These are phyloP conservation scores for Perizoma flavofasciatum DNA, from an alignment of 2,888 invertebrate species.

Conservation along the genomic window DNA sequence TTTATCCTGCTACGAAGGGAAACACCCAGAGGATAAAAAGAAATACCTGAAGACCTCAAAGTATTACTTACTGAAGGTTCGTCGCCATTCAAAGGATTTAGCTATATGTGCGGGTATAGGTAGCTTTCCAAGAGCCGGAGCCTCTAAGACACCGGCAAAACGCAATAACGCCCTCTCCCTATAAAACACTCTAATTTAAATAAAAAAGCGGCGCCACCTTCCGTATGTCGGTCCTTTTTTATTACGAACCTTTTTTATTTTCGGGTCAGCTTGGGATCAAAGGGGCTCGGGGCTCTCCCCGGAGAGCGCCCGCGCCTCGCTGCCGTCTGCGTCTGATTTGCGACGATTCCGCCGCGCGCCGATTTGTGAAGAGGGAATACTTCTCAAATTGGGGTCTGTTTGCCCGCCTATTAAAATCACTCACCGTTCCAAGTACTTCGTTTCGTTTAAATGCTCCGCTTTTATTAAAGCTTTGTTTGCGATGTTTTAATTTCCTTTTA, in stretches of 20 bases:
- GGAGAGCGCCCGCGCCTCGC: slow-evolving; percentile 59
- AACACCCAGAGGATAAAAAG: slow-evolving; percentile 54
- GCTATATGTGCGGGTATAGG: slow-evolving; percentile 64
- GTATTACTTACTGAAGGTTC: slow-evolving; percentile 62
- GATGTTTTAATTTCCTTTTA: slow-evolving; percentile 47
- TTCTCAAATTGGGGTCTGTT: slow-evolving; percentile 77
- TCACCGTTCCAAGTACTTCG: slow-evolving; percentile 64
- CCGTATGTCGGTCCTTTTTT: slow-evolving; percentile 83
- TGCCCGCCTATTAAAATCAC: slow-evolving; percentile 81
- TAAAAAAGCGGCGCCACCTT: slow-evolving; percentile 84
- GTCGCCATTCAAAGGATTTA: slow-evolving; percentile 62
- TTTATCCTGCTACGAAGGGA: slow-evolving; percentile 49
- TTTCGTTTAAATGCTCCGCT: slow-evolving; percentile 56
- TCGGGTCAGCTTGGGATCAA: slow-evolving; percentile 84
- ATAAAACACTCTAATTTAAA: slow-evolving; percentile 85
- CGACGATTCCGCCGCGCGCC: slow-evolving; percentile 76
- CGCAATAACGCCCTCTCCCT: slow-evolving; percentile 82
- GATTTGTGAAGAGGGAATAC: slow-evolving; percentile 82
- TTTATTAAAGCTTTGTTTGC: slow-evolving; percentile 54
- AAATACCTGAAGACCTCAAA: slow-evolving; percentile 59
- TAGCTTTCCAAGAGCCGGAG: slow-evolving; percentile 71
- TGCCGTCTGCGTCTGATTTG: slow-evolving; percentile 74
- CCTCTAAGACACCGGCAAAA: slow-evolving; percentile 78
- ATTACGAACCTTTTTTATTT: slow-evolving; percentile 84
- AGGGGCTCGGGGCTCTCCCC: slow-evolving; percentile 79